Evolutionary conservation across 2,888 invertebrate genomes (phyloP), one percentile per base, ranked within the genome.

Genomic region (Drosophila subquinaria): DNA sequence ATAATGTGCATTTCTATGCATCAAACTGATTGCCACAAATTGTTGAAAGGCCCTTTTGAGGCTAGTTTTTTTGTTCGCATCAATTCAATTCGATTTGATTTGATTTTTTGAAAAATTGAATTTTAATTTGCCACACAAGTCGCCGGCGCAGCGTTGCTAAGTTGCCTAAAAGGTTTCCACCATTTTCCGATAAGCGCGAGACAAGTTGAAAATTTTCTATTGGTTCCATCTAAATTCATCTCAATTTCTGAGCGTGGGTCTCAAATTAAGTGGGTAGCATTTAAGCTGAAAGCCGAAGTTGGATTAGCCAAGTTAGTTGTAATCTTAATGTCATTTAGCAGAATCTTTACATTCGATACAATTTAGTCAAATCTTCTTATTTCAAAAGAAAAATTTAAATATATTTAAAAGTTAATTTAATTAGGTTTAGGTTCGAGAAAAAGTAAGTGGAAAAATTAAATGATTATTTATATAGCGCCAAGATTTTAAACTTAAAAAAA

Each of bases 101-200:
- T 74, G 81, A 72, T 70, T 66, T 80, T 83, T 88, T 86, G 86
- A 86, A 86, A 86, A 86, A 86, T 86, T 72, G 83, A 83, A 88
- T 86, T 88, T 86, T 86, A 86, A 86, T 86, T 88, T 86, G 88
- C 86, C 86, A 86, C 86, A 80, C 86, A 86, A 74, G 86, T 70
- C 35, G 80, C 52, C 55, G 38, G 42, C 23, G 74, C 47, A 57
- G 47, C 57, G 47, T 57, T 57, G 57, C 36, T 47, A 57, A 57
- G 47, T 47, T 56, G 74, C 69, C 78, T 84, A 83, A 85, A 86
- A 86, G 87, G 83, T 84, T 84, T 84, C 66, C 78, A 81, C 73
- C 73, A 77, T 77, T 84, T 73, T 73, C 69, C 62, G 82, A 85
- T 85, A 81, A 85, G 79, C 74, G 48, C 77, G 70, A 76, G 74